phyloP scores from a whole-genome alignment of 2,797 vertebrate genomes.

The Momotus momota region DNA sequence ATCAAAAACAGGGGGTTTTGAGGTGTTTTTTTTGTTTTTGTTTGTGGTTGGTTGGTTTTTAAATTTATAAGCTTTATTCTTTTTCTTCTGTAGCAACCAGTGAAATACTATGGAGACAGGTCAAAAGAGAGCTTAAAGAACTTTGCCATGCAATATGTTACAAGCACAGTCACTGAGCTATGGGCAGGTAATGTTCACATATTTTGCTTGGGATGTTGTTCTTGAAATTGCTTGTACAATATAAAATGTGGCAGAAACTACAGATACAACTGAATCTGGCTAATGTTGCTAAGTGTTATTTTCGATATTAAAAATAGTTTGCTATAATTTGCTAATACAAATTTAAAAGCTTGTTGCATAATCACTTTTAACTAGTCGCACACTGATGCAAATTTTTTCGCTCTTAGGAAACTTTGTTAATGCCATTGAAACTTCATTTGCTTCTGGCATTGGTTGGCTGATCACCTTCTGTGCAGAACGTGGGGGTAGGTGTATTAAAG shows the following conservation, averaged over 20 bases:
- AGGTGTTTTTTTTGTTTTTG: no score
- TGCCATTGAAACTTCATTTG: conserved; percentile 85
- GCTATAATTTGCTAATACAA: background rate
- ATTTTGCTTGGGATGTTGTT: background rate
- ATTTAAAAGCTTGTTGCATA: background rate
- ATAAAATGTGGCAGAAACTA: background rate
- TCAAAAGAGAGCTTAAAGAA: conserved; percentile 86
- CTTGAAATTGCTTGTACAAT: background rate
- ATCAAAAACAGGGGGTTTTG: background rate
- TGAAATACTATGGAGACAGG: conserved; percentile 91
- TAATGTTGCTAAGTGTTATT: background rate
- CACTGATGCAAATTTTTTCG: conserved; percentile 41
- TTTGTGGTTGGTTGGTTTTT: no score
- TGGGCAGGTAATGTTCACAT: conserved; percentile 88
- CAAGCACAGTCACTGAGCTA: conserved; percentile 87
- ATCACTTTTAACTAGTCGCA: background rate
- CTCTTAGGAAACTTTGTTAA: conserved; percentile 86
- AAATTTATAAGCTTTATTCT: background rate
- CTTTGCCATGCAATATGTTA: conserved; percentile 93
- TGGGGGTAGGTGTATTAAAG: conserved; percentile 81
- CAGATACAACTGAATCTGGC: background rate
- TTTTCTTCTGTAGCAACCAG: conserved; percentile 83
- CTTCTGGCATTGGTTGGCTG: conserved; percentile 87
- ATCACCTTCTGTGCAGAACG: conserved; percentile 89
- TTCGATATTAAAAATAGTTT: background rate